Evolutionary conservation across 2,113 vertebrate genomes (phyloP).

Genomic region (Fregetta grallaria): DNA sequence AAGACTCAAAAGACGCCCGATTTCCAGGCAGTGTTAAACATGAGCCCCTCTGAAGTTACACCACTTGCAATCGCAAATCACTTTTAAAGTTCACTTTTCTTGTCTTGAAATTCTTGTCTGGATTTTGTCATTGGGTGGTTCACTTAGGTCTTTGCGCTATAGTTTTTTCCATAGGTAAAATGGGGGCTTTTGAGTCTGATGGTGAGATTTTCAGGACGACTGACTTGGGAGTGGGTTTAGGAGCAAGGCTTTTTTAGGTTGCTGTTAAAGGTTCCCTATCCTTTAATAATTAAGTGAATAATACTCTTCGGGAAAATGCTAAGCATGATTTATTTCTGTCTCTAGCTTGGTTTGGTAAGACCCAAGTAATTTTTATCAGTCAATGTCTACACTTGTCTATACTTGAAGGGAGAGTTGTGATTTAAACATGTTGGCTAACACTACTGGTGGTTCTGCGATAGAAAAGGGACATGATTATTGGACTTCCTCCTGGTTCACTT

Average conservation of each 20-base stretch:
- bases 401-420: not conserved
- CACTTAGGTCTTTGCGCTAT: not conserved
- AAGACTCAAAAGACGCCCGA: fast-evolving
- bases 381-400: not conserved
- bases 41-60: not conserved
- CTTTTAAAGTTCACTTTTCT: not conserved
- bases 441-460: not conserved
- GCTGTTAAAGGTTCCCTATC: not conserved
- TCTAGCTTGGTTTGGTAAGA: not conserved
- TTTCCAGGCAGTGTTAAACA: not conserved
- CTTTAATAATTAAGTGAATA: not conserved
- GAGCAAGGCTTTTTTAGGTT: not conserved
- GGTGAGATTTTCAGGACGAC: not conserved
- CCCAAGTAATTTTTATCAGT: not conserved
- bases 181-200: not conserved
- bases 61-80: not conserved
- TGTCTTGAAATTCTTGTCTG: not conserved
- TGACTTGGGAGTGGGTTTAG: not conserved
- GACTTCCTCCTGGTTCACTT: not conserved
- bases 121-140: not conserved
- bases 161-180: not conserved
- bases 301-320: not conserved
- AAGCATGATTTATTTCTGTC: not conserved
- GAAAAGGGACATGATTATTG: not conserved
- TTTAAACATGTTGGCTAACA: not conserved